phyloP scores from a whole-genome alignment of 2,888 invertebrate genomes.

The Xanthostigma xanthostigma region DNA sequence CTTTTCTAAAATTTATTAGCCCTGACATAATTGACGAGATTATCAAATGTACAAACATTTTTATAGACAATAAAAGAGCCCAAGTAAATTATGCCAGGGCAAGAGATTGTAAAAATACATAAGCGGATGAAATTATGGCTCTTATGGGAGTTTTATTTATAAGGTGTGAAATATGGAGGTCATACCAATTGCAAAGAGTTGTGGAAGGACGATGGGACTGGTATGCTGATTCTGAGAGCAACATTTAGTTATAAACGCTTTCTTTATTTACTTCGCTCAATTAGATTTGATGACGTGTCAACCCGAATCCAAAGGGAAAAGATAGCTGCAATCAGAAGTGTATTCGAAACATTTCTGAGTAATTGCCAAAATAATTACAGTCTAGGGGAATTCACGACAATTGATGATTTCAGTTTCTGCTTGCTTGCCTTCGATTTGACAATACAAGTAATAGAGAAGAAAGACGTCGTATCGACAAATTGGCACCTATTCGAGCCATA shows the following conservation, averaged over 20 bases:
- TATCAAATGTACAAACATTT: too few species aligned
- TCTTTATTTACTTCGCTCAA: conserved; percentile 12
- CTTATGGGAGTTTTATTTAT: too few species aligned
- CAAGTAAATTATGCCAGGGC: too few species aligned
- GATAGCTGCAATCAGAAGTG: conserved; percentile 15
- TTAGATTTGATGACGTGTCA: conserved; percentile 14
- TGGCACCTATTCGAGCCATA: conserved; percentile 13
- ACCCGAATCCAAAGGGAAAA: conserved; percentile 9
- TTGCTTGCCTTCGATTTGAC: conserved; percentile 11
- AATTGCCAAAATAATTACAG: conserved; percentile 14
- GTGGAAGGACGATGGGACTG: conserved; percentile 16
- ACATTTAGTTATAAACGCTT: conserved; percentile 16
- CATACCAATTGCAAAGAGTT: conserved; percentile 14
- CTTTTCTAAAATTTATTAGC: too few species aligned
- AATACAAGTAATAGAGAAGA: conserved; percentile 8
- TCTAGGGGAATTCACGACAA: conserved; percentile 15
- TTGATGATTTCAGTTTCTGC: conserved; percentile 16
- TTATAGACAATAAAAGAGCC: too few species aligned
- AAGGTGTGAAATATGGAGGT: neutral
- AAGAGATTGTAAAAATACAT: too few species aligned
- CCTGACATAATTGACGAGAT: too few species aligned
- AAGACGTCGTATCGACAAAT: conserved; percentile 8
- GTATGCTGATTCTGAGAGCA: conserved; percentile 14
- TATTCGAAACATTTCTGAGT: conserved; percentile 17
- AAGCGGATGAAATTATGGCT: too few species aligned